Percentiles rank a stretch among this genome's conserved stretches.
These are phyloP conservation scores for Caenorhabditis sp. DNA, from an alignment of 2,888 invertebrate genomes.

Conservation along the genomic window DNA sequence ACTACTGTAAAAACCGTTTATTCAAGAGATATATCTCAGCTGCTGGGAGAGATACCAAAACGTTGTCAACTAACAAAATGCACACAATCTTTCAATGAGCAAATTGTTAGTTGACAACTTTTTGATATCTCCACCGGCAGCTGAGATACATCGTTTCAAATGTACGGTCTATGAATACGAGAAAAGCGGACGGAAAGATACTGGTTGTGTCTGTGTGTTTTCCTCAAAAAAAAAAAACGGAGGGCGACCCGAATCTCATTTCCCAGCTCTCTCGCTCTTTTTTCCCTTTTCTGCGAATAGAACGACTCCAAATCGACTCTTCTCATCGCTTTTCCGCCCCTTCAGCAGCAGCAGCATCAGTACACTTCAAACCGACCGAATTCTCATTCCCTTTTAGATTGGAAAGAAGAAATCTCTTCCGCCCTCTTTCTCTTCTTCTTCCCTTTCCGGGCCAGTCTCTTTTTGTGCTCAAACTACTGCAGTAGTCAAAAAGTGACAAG, in stretches of 20 bases:
- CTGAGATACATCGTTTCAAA: neutral
- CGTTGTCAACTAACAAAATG: no score
- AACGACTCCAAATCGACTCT: slow-evolving; percentile 56
- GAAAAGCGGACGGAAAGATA: slow-evolving; percentile 1
- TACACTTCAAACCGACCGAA: slow-evolving; percentile 44
- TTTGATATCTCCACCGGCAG: neutral
- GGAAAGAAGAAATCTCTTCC: slow-evolving; percentile 20
- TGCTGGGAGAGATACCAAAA: no score
- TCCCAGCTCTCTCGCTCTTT: slow-evolving; percentile 16
- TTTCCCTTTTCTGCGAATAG: slow-evolving; percentile 8
- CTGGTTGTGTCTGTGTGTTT: slow-evolving; percentile 34
- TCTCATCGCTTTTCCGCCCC: slow-evolving; percentile 18
- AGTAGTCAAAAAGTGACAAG: slow-evolving; percentile 44
- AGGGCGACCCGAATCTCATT: slow-evolving; percentile 51
- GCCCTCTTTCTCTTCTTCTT: slow-evolving; percentile 11
- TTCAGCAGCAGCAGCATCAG: slow-evolving; percentile 23
- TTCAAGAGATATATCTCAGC: no score
- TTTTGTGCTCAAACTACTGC: slow-evolving; percentile 19
- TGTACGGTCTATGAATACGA: neutral
- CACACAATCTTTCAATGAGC: no score
- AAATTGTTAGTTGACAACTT: no score
- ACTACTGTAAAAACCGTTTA: no score
- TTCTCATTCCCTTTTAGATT: slow-evolving; percentile 54
- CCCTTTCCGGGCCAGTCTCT: slow-evolving; percentile 9
- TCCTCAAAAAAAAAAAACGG: slow-evolving; percentile 21